These are phyloP conservation scores for Romanomermis culicivorax DNA, from an alignment of 2,888 invertebrate species.

Conservation along the genomic window DNA sequence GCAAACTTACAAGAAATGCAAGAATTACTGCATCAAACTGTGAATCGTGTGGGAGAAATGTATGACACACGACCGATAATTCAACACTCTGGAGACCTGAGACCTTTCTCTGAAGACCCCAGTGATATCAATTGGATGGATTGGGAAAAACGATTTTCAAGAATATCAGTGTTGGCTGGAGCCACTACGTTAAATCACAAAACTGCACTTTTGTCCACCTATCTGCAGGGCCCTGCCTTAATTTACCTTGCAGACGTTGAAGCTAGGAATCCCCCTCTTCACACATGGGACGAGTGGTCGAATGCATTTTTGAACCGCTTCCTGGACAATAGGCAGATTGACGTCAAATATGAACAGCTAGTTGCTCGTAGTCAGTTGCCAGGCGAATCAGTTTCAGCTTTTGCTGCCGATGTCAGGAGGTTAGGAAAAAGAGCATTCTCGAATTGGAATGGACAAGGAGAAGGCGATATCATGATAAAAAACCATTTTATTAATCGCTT, in stretches of 20 bases:
- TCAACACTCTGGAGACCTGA: neutral
- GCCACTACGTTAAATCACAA: neutral
- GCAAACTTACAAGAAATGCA: neutral
- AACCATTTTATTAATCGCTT: slow-evolving; percentile 1
- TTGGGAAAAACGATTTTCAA: neutral
- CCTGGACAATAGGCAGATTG: neutral
- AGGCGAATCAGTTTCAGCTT: neutral
- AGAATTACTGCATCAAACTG: too few relatives aligned
- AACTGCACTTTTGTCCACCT: neutral
- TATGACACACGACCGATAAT: neutral
- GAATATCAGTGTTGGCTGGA: neutral
- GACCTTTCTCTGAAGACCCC: neutral
- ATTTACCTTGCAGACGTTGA: neutral
- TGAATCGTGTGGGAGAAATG: neutral
- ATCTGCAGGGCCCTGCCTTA: neutral
- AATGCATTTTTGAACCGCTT: neutral
- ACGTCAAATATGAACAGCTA: neutral
- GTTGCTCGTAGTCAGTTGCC: neutral
- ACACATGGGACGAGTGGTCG: neutral
- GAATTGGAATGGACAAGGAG: neutral
- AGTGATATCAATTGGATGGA: neutral
- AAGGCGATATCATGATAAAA: neutral
- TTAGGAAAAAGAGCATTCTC: neutral
- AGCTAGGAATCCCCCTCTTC: neutral
- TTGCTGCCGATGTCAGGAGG: neutral